A percentile compares a stretch with the other conserved stretches of the same genome.
phyloP scores from a whole-genome alignment of 2,113 vertebrate genomes.

The Grammomys surdaster region DNA sequence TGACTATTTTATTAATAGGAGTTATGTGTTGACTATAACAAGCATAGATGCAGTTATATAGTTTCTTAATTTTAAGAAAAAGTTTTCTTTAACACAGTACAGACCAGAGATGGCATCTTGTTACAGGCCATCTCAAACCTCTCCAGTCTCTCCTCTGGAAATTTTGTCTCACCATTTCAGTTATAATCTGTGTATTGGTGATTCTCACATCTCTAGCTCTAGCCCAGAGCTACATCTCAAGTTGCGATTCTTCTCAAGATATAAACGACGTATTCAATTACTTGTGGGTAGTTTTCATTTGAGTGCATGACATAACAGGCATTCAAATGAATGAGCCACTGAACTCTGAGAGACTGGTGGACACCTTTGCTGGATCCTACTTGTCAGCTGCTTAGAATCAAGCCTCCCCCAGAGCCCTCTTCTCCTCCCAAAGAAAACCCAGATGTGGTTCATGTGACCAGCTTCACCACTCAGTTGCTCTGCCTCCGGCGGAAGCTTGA shows the following conservation, averaged over 20 bases:
- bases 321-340: background rate
- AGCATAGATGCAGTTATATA: background rate
- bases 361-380: background rate
- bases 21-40: background rate
- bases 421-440: constrained; percentile 8
- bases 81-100: background rate
- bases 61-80: constrained; percentile 7
- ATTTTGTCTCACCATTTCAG: background rate
- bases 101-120: background rate
- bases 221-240: background rate
- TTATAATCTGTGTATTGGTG: background rate
- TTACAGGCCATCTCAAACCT: background rate
- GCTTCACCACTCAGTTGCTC: background rate
- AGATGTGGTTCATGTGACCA: background rate
- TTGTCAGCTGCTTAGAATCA: background rate
- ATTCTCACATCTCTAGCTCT: background rate
- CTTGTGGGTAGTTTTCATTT: constrained; percentile 19
- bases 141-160: background rate
- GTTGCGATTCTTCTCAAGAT: background rate
- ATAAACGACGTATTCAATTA: background rate
- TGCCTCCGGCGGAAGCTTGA: background rate
- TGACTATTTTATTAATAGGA: constrained; percentile 29
- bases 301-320: background rate
- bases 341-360: background rate
- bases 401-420: background rate